A percentile compares a stretch with the other conserved stretches of the same genome.
These are phyloP conservation scores for Eilema depressum DNA, from an alignment of 2,888 invertebrate genomes.

Conservation along the genomic window DNA sequence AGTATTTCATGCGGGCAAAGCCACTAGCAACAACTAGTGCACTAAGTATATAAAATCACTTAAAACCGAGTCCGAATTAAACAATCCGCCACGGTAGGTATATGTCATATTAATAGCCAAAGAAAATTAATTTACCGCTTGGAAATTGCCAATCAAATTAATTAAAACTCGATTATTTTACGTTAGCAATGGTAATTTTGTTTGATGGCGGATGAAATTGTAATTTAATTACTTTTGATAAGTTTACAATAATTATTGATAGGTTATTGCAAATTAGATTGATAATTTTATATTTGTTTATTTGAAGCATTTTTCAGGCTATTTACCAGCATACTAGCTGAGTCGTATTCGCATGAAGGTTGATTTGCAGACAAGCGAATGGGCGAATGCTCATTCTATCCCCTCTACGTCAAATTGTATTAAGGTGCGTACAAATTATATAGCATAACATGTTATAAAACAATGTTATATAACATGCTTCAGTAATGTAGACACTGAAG, in stretches of 20 bases:
- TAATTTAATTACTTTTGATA: slow-evolving; percentile 30
- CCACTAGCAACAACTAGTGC: not conserved
- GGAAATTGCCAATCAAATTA: slow-evolving; percentile 53
- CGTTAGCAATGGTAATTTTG: slow-evolving; percentile 22
- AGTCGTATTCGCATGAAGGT: too few species aligned
- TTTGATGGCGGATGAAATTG: slow-evolving; percentile 26
- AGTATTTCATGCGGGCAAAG: not conserved
- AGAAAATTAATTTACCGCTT: slow-evolving; percentile 50
- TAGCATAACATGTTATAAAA: too few species aligned
- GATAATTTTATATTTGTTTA: not conserved
- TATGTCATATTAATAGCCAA: slow-evolving; percentile 28
- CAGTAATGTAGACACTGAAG: too few species aligned
- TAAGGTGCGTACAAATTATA: too few species aligned
- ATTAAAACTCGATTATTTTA: slow-evolving; percentile 44
- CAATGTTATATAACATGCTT: too few species aligned
- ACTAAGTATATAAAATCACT: not conserved
- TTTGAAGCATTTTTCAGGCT: not conserved
- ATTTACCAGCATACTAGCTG: too few species aligned
- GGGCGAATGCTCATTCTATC: too few species aligned
- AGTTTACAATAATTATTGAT: slow-evolving; percentile 16
- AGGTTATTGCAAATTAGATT: slow-evolving; percentile 26
- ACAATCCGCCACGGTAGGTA: not conserved
- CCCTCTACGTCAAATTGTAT: too few species aligned
- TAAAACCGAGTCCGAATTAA: not conserved
- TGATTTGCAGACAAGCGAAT: too few species aligned